These are phyloP conservation scores for Sitodiplosis mosellana DNA, from an alignment of 1,140 invertebrate species.

Conservation along the genomic window DNA sequence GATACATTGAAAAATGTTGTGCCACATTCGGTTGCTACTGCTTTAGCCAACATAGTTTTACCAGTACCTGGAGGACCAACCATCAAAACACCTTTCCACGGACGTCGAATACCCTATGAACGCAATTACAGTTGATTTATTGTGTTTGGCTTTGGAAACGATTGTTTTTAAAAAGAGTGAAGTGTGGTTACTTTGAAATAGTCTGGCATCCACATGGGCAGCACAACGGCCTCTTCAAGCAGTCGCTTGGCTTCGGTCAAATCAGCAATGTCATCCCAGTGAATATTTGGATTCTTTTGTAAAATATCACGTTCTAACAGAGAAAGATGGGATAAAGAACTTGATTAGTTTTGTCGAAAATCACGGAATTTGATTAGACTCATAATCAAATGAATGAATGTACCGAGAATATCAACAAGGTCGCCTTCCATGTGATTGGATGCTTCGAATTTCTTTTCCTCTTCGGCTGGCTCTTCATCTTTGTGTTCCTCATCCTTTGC, in stretches of 20 bases:
- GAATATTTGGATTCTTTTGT: conserved; percentile 92
- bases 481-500: conserved; percentile 34
- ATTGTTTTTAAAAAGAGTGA: conserved; percentile 3
- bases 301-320: conserved; percentile 82
- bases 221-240: conserved; percentile 91
- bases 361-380: not conserved
- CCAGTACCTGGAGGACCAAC: conserved; percentile 95
- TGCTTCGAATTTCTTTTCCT: conserved; percentile 74
- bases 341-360: not conserved
- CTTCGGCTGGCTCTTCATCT: conserved; percentile 46
- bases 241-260: conserved; percentile 85
- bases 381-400: conserved; percentile 5
- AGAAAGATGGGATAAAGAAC: not conserved
- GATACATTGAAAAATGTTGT: conserved; percentile 99
- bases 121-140: not conserved
- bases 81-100: conserved; percentile 83
- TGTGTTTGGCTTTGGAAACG: no score
- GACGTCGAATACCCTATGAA: conserved; percentile 59
- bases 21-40: conserved; percentile 96
- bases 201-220: conserved; percentile 96
- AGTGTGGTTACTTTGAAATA: conserved; percentile 67
- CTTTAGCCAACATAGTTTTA: conserved; percentile 98
- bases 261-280: conserved; percentile 96
- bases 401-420: conserved; percentile 80
- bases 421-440: conserved; percentile 71